These are phyloP conservation scores for Dendrolimus kikuchii DNA, from an alignment of 1,140 invertebrate genomes.

Conservation along the genomic window DNA sequence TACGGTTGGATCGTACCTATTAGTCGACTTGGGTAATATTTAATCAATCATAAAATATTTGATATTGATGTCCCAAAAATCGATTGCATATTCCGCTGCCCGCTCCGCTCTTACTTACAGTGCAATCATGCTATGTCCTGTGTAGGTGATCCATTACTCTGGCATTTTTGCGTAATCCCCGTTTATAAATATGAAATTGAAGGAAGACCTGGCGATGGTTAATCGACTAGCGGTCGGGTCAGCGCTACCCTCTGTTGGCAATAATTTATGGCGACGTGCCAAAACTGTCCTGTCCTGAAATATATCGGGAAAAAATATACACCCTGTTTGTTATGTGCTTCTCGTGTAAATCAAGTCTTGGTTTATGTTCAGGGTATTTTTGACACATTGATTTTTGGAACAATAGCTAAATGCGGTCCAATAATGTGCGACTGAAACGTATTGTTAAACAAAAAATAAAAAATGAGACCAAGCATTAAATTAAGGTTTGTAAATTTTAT, in stretches of 20 bases:
- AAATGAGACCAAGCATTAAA: not conserved
- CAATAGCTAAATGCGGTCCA: too few relatives aligned
- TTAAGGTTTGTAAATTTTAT: too few relatives aligned
- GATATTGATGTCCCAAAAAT: too few relatives aligned
- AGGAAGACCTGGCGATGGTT: slow-evolving; percentile 67
- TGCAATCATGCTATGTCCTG: slow-evolving; percentile 25
- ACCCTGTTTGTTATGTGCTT: slow-evolving; percentile 3
- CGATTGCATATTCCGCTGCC: too few relatives aligned
- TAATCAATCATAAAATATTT: too few relatives aligned
- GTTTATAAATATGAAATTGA: slow-evolving; percentile 72
- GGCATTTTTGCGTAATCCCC: slow-evolving; percentile 70
- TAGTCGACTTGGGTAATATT: too few relatives aligned
- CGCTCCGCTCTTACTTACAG: too few relatives aligned
- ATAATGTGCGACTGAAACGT: not conserved
- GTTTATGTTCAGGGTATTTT: too few relatives aligned
- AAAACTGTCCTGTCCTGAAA: slow-evolving; percentile 19
- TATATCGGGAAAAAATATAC: slow-evolving; percentile 22
- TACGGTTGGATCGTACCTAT: too few relatives aligned
- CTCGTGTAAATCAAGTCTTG: slow-evolving; percentile 3
- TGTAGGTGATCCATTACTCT: slow-evolving; percentile 69
- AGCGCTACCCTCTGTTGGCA: slow-evolving; percentile 35
- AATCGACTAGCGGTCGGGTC: slow-evolving; percentile 69
- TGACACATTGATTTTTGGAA: too few relatives aligned
- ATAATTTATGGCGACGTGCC: slow-evolving; percentile 49
- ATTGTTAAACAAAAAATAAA: slow-evolving; percentile 8